Evolutionary conservation across 2,797 vertebrate species (phyloP).

Genomic region (Chloroceryle inda): DNA sequence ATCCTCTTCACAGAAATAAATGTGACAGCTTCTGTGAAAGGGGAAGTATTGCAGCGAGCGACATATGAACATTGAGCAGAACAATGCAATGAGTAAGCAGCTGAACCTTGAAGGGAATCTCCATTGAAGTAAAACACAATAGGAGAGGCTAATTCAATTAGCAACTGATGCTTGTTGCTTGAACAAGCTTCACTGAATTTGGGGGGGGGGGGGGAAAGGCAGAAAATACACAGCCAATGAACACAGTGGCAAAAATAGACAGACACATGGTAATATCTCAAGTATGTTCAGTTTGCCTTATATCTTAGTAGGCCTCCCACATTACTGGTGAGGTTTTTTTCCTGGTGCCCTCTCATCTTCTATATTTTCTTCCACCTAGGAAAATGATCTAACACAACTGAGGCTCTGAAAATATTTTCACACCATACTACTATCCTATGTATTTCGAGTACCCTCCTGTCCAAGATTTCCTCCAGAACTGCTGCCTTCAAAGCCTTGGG

Average conservation of each 20-base stretch:
- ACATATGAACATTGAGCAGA: conserved; percentile 39
- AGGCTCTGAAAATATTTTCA: conserved; percentile 23
- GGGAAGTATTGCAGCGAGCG: neutral
- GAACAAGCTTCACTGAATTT: conserved; percentile 66
- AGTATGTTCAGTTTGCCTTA: neutral
- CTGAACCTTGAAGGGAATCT: conserved; percentile 71
- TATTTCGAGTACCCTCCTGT: neutral
- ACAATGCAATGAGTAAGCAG: conserved; percentile 59
- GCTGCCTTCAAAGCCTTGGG: neutral
- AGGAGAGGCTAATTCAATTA: conserved; percentile 76
- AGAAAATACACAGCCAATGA: conserved; percentile 7
- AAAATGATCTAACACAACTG: neutral
- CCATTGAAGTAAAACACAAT: conserved; percentile 74
- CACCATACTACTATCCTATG: neutral
- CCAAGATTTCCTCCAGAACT: neutral
- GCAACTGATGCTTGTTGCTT: conserved; percentile 69
- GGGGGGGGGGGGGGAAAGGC: neutral
- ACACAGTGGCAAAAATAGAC: conserved; percentile 1
- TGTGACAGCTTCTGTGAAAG: conserved; percentile 64
- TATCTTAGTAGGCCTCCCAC: neutral
- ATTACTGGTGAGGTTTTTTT: neutral
- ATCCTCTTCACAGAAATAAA: conserved; percentile 72
- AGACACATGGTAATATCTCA: neutral
- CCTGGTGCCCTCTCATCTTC: neutral
- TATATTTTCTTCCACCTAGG: neutral